Percentiles rank a stretch among this genome's conserved stretches.
phyloP scores from a whole-genome alignment of 2,113 vertebrate genomes.

The Elephas maximus region DNA sequence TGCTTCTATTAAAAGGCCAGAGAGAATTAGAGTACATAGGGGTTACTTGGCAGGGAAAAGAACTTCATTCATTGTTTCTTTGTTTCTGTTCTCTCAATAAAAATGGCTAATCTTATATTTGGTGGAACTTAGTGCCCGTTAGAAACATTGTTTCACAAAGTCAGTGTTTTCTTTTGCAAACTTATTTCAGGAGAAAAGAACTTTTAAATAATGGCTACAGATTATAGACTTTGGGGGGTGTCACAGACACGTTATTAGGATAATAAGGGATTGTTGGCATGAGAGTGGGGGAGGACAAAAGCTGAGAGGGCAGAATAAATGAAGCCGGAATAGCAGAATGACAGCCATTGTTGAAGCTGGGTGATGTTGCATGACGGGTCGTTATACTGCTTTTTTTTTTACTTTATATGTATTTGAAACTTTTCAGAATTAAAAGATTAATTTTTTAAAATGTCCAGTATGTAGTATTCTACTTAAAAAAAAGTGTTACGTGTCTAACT shows the following conservation, averaged over 20 bases:
- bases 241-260: not conserved
- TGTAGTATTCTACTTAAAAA: not conserved
- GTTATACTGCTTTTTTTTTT: not conserved
- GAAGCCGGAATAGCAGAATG: not conserved
- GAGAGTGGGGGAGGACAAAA: not conserved
- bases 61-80: not conserved
- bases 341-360: not conserved
- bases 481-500: not conserved
- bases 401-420: conserved; percentile 35
- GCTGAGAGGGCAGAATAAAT: conserved; percentile 45
- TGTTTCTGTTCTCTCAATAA: conserved; percentile 43
- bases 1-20: conserved; percentile 47
- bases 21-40: not conserved
- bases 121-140: not conserved
- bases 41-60: conserved; percentile 34
- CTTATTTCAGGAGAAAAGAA: conserved; percentile 1
- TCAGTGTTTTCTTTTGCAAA: conserved; percentile 25
- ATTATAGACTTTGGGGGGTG: not conserved
- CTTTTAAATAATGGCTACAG: not conserved
- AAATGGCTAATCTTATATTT: conserved; percentile 39
- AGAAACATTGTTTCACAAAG: conserved; percentile 29
- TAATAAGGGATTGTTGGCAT: not conserved
- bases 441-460: not conserved
- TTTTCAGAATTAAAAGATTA: not conserved
- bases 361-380: not conserved